Base-by-base conservation (phyloP, 2,797 vertebrate genomes). In the Oceanodroma leucorhoa region DNA sequence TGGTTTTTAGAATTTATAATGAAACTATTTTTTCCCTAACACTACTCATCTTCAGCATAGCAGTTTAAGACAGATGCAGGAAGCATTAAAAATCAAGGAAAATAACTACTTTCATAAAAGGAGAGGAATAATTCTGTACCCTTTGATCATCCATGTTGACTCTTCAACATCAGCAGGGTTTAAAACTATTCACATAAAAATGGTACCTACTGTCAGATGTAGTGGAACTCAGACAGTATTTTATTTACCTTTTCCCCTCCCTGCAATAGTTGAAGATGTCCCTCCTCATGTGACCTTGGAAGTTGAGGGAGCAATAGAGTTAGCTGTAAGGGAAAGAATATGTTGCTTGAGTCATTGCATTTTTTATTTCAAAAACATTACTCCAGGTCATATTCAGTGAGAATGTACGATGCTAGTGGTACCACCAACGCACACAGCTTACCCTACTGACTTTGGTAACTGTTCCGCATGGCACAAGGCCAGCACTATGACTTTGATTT, bases 71-170 rank as follows among this genome's bases (percentile, higher is more conserved):
- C 45, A 91, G 83, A 90, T 80, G 72, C 45, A 83, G 34, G 29
- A 90, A 89, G 80, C 70, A 90, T 90, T 82, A 81, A 67, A 91
- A 94, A 84, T 85, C 83, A 96, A 94, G 66, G 80, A 79, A 93
- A 93, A 88, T 32, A 46, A 81, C 60, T 89, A 60, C 78, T 90
- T 83, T 89, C 73, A 78, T 14, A 76, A 89, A 92, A 93, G 77
- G 11, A 90, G 53, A 71, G 30, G 43, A 93, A 51, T 34, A 15
- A 64, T 53, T 84, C 45, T 50, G 29, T 76, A 67, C 55, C 18
- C 24, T 81, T 46, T 62, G 43, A 75, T 83, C 38, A 80, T 41
- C 45, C 1, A 2, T 54, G 36, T 57, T 79, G 86, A 72, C 6
- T n/a, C 41, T 50, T 75, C 55, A 62, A 51, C 34, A 38, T 36